phyloP scores from a whole-genome alignment of 1,140 invertebrate species.

The Zaprionus tsacasi region DNA sequence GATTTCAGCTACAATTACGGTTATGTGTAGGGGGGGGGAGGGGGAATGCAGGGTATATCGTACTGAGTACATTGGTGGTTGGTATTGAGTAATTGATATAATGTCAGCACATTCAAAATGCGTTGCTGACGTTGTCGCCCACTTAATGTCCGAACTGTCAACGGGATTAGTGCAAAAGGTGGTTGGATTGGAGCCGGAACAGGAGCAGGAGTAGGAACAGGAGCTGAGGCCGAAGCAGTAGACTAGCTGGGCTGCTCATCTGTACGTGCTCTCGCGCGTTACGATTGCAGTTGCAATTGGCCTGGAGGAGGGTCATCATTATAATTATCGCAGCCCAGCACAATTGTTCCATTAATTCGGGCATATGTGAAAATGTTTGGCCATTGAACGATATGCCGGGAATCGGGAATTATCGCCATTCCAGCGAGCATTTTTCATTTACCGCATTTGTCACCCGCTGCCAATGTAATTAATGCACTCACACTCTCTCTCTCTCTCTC shows the following conservation, averaged over 20 bases:
- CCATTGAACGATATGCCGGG: conserved; percentile 66
- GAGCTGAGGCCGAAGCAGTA: neutral
- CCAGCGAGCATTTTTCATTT: conserved; percentile 64
- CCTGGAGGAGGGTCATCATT: conserved; percentile 51
- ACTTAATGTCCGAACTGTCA: conserved; percentile 77
- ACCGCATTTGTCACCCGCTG: conserved; percentile 4
- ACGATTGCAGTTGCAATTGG: conserved; percentile 23
- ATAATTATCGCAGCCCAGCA: conserved; percentile 58
- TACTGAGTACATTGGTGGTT: conserved; percentile 30
- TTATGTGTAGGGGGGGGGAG: neutral
- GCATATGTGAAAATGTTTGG: conserved; percentile 76
- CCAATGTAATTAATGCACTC: conserved; percentile 63
- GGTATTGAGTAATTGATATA: conserved; percentile 78
- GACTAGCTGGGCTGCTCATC: conserved; percentile 12
- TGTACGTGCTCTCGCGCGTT: conserved; percentile 43
- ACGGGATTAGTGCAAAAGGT: conserved; percentile 54
- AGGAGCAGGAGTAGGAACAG: neutral
- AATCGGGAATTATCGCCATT: neutral
- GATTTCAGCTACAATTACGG: conserved; percentile 51
- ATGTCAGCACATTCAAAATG: conserved; percentile 51
- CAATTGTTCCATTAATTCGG: conserved; percentile 71
- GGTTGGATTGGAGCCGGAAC: neutral
- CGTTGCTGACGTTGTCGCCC: conserved; percentile 53
- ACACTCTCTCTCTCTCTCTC: neutral
- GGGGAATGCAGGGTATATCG: neutral